These are phyloP conservation scores for Pseudomyrmex cubaensis DNA, from an alignment of 1,140 invertebrate genomes.

Conservation along the genomic window DNA sequence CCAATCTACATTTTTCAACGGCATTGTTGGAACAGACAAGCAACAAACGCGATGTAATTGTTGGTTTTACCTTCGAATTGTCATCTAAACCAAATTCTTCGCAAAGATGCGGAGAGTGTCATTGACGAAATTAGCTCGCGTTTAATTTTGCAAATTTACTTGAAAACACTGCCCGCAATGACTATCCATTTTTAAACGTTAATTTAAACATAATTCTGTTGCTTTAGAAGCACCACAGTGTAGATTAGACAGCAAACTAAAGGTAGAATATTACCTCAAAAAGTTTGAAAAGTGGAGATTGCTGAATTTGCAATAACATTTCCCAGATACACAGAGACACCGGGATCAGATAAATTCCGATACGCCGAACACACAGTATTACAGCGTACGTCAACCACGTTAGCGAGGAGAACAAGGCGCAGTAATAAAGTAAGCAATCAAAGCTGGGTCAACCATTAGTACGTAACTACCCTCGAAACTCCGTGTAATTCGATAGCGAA, in stretches of 20 bases:
- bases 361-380: constrained; percentile 2
- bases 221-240: too few relatives aligned
- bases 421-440: constrained; percentile 47
- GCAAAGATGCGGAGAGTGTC: background rate
- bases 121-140: too few relatives aligned
- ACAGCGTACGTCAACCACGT: background rate
- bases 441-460: constrained; percentile 37
- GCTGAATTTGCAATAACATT: too few relatives aligned
- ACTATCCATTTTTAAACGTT: too few relatives aligned
- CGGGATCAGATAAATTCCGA: background rate
- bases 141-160: background rate
- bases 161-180: too few relatives aligned
- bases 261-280: too few relatives aligned
- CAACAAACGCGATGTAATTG: background rate
- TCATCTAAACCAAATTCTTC: background rate
- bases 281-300: too few relatives aligned
- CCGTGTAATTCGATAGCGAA: constrained; percentile 36
- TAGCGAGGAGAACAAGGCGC: background rate
- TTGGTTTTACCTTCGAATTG: background rate
- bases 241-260: too few relatives aligned
- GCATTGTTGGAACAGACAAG: background rate
- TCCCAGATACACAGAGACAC: too few relatives aligned
- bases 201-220: too few relatives aligned
- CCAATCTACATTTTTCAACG: constrained; percentile 47
- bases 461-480: constrained; percentile 43